phyloP scores from a whole-genome alignment of 2,113 vertebrate species.

The Cichladusa arquata region DNA sequence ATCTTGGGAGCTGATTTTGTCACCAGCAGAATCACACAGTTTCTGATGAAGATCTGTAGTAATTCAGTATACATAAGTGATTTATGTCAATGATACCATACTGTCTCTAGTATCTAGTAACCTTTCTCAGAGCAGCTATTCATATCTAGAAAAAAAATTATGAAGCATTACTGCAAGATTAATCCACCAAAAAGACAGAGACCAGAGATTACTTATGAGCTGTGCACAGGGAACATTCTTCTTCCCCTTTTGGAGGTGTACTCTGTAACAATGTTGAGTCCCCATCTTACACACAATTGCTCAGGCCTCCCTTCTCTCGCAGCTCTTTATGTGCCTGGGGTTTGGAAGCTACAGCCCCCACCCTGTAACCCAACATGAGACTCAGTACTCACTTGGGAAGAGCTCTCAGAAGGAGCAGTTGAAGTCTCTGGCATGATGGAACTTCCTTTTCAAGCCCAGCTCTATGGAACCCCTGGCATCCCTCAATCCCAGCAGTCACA shows the following conservation, averaged over 20 bases:
- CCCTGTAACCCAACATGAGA: rapidly evolving
- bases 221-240: neutral
- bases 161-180: neutral
- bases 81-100: neutral
- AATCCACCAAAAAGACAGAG: neutral
- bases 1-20: neutral
- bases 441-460: neutral
- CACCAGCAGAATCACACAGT: neutral
- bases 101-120: neutral
- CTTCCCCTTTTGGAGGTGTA: slow-evolving; percentile 3
- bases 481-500: neutral
- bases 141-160: neutral
- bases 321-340: neutral
- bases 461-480: neutral
- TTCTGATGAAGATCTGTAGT: neutral
- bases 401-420: neutral
- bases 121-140: neutral
- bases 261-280: neutral
- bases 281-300: neutral
- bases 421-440: rapidly evolving
- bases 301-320: neutral
- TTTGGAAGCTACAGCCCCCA: neutral
- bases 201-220: neutral
- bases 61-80: neutral
- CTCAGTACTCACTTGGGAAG: neutral